Percentiles rank a stretch among this genome's conserved stretches.
Evolutionary conservation across 2,888 invertebrate species (phyloP).

Genomic region (Diarsia rubi): DNA sequence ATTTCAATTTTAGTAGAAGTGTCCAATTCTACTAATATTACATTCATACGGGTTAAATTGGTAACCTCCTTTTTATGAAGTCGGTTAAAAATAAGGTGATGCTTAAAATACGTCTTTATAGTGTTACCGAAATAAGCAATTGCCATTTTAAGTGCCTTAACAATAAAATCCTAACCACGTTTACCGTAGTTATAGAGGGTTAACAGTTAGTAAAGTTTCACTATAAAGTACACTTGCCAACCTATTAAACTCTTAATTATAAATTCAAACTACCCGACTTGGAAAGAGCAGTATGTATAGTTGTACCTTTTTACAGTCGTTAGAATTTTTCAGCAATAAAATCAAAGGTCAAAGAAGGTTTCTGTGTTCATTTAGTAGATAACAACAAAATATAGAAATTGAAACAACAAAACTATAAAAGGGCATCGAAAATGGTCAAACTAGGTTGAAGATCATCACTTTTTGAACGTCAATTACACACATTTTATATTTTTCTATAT

Average conservation of each 20-base stretch:
- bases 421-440: background rate
- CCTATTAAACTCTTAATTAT: slow-evolving; percentile 26
- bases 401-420: too few species aligned
- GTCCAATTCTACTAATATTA: background rate
- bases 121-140: slow-evolving; percentile 29
- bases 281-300: background rate
- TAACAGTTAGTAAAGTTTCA: slow-evolving; percentile 53
- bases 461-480: background rate
- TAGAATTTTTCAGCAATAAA: background rate
- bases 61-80: background rate
- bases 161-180: slow-evolving; percentile 28
- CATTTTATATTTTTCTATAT: background rate
- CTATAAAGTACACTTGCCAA: slow-evolving; percentile 35
- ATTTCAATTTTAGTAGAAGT: background rate
- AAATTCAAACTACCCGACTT: slow-evolving; percentile 17
- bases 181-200: slow-evolving; percentile 50
- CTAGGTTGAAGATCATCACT: background rate
- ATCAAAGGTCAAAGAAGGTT: background rate
- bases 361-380: too few species aligned
- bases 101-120: slow-evolving; percentile 27
- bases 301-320: background rate
- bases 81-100: background rate
- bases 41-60: background rate
- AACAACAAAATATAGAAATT: too few species aligned
- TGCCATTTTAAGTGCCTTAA: slow-evolving; percentile 36